Evolutionary conservation across 1,140 invertebrate genomes (phyloP).

Genomic region (Drosophila athabasca): DNA sequence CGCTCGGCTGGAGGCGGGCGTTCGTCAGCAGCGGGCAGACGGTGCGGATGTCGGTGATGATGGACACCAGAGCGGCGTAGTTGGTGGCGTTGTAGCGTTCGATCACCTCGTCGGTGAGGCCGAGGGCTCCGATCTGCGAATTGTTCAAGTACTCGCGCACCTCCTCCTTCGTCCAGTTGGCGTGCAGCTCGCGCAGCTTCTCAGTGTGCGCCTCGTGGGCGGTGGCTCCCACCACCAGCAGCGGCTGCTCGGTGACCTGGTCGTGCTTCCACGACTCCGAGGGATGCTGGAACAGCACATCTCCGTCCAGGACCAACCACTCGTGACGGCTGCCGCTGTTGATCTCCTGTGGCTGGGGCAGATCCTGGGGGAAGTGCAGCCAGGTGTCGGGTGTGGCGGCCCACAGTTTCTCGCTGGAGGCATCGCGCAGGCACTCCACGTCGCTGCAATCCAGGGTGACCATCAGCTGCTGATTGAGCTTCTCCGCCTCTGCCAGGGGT

Average conservation of each 20-base stretch:
- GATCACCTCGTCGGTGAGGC: constrained; percentile 86
- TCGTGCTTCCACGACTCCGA: constrained; percentile 85
- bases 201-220: constrained; percentile 88
- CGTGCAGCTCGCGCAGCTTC: constrained; percentile 85
- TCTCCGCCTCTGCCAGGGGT: constrained; percentile 86
- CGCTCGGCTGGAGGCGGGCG: constrained; percentile 85
- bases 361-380: constrained; percentile 86
- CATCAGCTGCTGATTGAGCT: constrained; percentile 86
- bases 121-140: constrained; percentile 87
- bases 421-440: constrained; percentile 86
- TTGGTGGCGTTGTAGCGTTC: constrained; percentile 87
- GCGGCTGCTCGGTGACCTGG: constrained; percentile 83
- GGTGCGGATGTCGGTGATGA: constrained; percentile 91
- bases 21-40: constrained; percentile 90
- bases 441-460: constrained; percentile 84
- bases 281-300: constrained; percentile 87
- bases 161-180: constrained; percentile 86
- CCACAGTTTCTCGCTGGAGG: constrained; percentile 87
- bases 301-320: constrained; percentile 90
- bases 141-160: constrained; percentile 87
- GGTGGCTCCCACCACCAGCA: constrained; percentile 89
- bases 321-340: constrained; percentile 86
- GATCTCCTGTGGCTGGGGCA: constrained; percentile 85
- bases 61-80: constrained; percentile 87
- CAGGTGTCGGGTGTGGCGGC: constrained; percentile 88